Conservation (phyloP, 2,113 vertebrate species). For the Phocoena sinus region DNA sequence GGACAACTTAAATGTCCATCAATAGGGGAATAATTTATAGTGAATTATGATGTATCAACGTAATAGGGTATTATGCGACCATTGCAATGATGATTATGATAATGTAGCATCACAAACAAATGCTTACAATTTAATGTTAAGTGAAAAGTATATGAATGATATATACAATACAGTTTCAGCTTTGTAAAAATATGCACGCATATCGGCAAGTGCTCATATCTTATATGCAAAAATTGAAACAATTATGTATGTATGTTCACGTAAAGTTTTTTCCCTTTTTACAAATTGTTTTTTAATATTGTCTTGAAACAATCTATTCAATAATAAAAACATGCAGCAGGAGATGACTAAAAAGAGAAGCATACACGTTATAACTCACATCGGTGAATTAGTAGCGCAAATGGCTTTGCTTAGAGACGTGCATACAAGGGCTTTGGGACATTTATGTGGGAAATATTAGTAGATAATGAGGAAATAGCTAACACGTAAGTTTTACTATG, state of each 20-base stretch:
- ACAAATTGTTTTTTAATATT: conserved; percentile 53
- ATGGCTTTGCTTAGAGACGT: background rate
- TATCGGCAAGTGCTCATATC: background rate
- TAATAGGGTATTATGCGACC: conserved; percentile 41
- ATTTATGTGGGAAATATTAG: background rate
- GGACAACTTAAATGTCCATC: conserved; percentile 61
- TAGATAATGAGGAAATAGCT: conserved; percentile 1
- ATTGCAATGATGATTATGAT: conserved; percentile 55
- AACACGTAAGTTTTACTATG: background rate
- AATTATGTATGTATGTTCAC: background rate
- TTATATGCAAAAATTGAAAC: conserved; percentile 38
- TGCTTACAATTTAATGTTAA: conserved; percentile 53
- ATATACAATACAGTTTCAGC: background rate
- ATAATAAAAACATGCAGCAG: conserved; percentile 24
- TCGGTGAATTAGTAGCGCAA: conserved; percentile 25
- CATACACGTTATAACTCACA: background rate
- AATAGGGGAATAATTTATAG: conserved; percentile 50
- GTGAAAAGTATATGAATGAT: conserved; percentile 38
- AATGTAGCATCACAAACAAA: conserved; percentile 54
- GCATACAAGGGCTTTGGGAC: background rate
- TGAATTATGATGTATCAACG: conserved; percentile 51
- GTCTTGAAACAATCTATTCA: conserved; percentile 51
- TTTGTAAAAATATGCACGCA: conserved; percentile 32
- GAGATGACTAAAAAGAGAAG: background rate
- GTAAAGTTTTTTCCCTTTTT: conserved; percentile 16